phyloP scores from a whole-genome alignment of 2,113 vertebrate species.

The Perca schrenkii region DNA sequence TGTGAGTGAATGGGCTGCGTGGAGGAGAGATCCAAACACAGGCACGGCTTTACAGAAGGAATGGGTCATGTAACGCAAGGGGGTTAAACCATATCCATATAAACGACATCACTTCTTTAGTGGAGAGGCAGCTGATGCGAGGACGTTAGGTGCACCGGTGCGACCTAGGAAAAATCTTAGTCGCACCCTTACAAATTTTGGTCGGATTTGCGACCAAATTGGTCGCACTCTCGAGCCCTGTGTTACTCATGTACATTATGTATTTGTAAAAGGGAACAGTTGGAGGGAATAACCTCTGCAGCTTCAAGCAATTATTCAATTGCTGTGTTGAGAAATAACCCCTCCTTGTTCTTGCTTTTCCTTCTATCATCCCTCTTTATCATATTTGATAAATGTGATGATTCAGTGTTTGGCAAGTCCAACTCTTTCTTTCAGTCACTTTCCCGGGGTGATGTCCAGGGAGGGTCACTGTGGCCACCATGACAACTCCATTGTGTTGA shows the following conservation, averaged over 20 bases:
- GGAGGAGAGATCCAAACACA: too few relatives aligned
- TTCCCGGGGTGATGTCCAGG: conserved; percentile 42
- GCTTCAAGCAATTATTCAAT: conserved; percentile 57
- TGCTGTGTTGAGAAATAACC: conserved; percentile 59
- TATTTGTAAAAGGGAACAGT: conserved; percentile 35
- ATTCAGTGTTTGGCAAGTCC: conserved; percentile 79
- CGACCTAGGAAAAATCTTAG: too few relatives aligned
- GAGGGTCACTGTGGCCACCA: conserved; percentile 53
- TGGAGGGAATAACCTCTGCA: conserved; percentile 46
- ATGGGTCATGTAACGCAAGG: too few relatives aligned
- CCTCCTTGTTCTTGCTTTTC: conserved; percentile 26
- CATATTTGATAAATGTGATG: conserved; percentile 76
- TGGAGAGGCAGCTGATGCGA: too few relatives aligned
- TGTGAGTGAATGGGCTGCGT: too few relatives aligned
- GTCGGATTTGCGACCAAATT: too few relatives aligned
- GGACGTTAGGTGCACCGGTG: too few relatives aligned
- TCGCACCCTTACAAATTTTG: too few relatives aligned
- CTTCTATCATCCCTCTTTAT: conserved; percentile 49
- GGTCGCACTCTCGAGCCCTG: too few relatives aligned
- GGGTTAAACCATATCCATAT: too few relatives aligned
- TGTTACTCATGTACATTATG: conserved; percentile 10
- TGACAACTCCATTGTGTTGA: conserved; percentile 78
- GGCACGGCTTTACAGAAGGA: too few relatives aligned
- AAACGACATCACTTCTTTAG: too few relatives aligned
- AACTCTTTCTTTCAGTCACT: conserved; percentile 58